These are phyloP conservation scores for Hycleus phaleratus DNA, from an alignment of 1,140 invertebrate species.

Conservation along the genomic window DNA sequence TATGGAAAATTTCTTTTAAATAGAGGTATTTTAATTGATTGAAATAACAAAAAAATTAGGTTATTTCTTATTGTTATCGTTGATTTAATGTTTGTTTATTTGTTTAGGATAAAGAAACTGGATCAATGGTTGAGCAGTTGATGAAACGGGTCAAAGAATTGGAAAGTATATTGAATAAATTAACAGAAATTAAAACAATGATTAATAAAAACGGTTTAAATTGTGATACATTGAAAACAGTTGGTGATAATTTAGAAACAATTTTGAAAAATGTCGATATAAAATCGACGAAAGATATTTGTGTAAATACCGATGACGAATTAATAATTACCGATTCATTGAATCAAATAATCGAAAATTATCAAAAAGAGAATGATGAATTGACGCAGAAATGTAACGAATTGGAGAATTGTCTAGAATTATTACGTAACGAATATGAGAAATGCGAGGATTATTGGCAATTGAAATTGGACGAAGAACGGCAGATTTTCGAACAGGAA, in stretches of 20 bases:
- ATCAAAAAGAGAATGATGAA: constrained; percentile 43
- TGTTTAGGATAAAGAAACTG: no score
- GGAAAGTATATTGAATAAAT: constrained; percentile 23
- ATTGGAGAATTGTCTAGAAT: constrained; percentile 62
- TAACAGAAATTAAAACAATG: constrained; percentile 21
- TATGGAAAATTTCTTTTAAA: no score
- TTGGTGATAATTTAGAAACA: constrained; percentile 20
- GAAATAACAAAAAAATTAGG: no score
- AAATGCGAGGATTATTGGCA: constrained; percentile 81
- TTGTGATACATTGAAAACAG: constrained; percentile 19
- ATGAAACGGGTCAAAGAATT: constrained; percentile 21
- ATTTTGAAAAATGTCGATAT: not conserved
- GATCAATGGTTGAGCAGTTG: constrained; percentile 3
- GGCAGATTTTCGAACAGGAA: constrained; percentile 65
- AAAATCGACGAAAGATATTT: constrained; percentile 9
- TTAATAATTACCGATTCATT: constrained; percentile 6
- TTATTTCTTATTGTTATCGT: no score
- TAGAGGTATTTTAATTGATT: no score
- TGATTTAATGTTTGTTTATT: no score
- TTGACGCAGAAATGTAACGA: constrained; percentile 52
- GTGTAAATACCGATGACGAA: constrained; percentile 23
- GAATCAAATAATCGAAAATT: constrained; percentile 23
- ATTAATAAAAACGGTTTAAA: constrained; percentile 21
- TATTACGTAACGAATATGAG: constrained; percentile 67
- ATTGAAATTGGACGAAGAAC: constrained; percentile 67